Conservation (phyloP, 2,797 vertebrate genomes). For the Poecilia gillii region DNA sequence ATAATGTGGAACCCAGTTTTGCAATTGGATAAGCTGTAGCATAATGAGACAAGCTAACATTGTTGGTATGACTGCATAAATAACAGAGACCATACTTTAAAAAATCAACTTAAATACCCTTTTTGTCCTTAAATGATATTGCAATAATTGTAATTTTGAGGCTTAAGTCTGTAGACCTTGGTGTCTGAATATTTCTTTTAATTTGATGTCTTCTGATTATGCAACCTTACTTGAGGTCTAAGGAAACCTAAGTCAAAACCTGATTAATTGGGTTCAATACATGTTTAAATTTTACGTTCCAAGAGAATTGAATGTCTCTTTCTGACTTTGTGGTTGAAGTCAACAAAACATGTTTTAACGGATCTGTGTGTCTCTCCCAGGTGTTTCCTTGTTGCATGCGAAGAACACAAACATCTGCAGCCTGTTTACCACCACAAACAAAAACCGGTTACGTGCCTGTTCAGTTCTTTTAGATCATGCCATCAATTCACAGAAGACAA, state of each 20-base stretch:
- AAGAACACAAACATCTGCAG: constrained; percentile 12
- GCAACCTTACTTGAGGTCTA: background rate
- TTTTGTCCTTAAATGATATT: background rate
- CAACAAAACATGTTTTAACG: constrained; percentile 37
- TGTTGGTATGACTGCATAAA: background rate
- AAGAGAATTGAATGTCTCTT: background rate
- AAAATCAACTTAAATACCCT: background rate
- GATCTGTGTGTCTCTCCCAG: constrained; percentile 38
- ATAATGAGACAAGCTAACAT: background rate
- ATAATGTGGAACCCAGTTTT: background rate
- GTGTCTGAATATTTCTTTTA: background rate
- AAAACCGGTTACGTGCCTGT: background rate
- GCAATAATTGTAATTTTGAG: background rate
- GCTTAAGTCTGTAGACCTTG: background rate
- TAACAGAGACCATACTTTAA: background rate
- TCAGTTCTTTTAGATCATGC: background rate
- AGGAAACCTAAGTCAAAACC: background rate
- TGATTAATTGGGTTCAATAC: background rate
- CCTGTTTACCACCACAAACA: background rate
- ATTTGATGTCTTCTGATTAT: background rate
- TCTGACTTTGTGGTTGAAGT: constrained; percentile 8
- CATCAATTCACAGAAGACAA: background rate
- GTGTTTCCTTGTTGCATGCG: constrained; percentile 54
- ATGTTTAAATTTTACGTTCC: background rate
- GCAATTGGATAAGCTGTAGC: background rate